Conservation (phyloP, 1,140 invertebrate genomes). For the Anastatus disparis region DNA sequence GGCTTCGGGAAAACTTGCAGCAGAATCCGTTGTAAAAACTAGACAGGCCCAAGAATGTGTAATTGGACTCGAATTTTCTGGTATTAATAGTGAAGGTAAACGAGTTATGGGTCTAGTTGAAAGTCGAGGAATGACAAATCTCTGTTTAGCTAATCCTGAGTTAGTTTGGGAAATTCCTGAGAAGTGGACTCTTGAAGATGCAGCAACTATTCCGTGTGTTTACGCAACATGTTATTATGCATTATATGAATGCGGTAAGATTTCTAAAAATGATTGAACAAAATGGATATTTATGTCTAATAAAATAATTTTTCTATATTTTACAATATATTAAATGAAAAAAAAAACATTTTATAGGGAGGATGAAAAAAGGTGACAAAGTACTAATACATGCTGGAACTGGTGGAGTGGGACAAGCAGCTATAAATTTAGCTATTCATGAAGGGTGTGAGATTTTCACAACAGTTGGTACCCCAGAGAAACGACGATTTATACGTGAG, state of each 20-base stretch:
- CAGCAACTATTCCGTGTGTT: slow-evolving; percentile 87
- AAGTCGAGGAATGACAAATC: slow-evolving; percentile 66
- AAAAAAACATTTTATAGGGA: slow-evolving; percentile 18
- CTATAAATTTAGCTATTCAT: slow-evolving; percentile 76
- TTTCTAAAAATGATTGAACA: no score
- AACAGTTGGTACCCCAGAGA: slow-evolving; percentile 77
- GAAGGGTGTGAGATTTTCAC: slow-evolving; percentile 76
- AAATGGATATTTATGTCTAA: no score
- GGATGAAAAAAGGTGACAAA: slow-evolving; percentile 72
- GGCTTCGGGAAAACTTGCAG: slow-evolving; percentile 75
- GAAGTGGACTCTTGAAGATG: slow-evolving; percentile 85
- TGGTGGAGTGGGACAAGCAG: slow-evolving; percentile 84
- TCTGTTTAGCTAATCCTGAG: slow-evolving; percentile 65
- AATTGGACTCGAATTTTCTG: slow-evolving; percentile 78
- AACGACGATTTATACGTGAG: slow-evolving; percentile 74
- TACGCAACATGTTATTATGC: slow-evolving; percentile 89
- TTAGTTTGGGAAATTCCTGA: slow-evolving; percentile 85
- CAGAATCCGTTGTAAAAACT: background rate
- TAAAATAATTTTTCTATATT: no score
- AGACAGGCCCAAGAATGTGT: slow-evolving; percentile 73
- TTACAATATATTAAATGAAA: no score
- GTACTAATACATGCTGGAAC: slow-evolving; percentile 80
- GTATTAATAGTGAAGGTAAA: slow-evolving; percentile 63
- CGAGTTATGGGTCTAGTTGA: slow-evolving; percentile 76
- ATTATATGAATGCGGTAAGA: slow-evolving; percentile 67